Base-by-base conservation (phyloP, 2,888 invertebrate genomes). In the Zygaena filipendulae region DNA sequence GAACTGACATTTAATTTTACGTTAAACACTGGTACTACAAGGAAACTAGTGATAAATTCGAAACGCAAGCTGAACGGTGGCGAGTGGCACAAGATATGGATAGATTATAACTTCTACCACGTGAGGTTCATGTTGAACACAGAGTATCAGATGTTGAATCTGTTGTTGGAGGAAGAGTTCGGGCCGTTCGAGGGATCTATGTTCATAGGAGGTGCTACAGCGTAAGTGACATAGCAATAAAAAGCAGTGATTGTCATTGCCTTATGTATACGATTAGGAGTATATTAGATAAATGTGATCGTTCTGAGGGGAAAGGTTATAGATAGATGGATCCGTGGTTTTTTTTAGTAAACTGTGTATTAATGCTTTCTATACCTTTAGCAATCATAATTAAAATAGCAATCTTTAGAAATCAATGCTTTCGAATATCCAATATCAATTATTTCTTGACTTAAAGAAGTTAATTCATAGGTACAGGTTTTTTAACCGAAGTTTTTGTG, bases 71-170 rank as follows among this genome's bases (percentile, higher is more conserved):
- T 97, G 25, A 95, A 95, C 58, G 91, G 91, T 27, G 96, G 95
- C 1, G 93, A 95, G 59, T 97, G 96, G 97, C 96, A 97, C 63
- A 93, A 95, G 70, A 88, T 96, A 40, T 92, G 93, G 91, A 92
- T 97, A 36, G 95, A 96, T 74, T 94, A 95, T 59, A 95, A 95
- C 69, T 89, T 91, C 58, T 92, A 95, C 63, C 95, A 95, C 60
- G 93, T 95, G 18, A 80, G 95, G 38, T 93, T 95, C 56, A 94
- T 94, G 89, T 88, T 95, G 41, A 95, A 95, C 56, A 91, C 91
- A 18, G 91, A 94, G 54, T 90, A 87, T 52, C 87, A 90, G 74
- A 93, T 94, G 91, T 87, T 93, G 11, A 90, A 93, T 66, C 71
- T 95, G 31, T 71, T 89, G 42, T 83, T 89, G 7, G 92, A 92